Evolutionary conservation across 2,113 vertebrate species (phyloP).

Genomic region (Aptenodytes patagonicus): DNA sequence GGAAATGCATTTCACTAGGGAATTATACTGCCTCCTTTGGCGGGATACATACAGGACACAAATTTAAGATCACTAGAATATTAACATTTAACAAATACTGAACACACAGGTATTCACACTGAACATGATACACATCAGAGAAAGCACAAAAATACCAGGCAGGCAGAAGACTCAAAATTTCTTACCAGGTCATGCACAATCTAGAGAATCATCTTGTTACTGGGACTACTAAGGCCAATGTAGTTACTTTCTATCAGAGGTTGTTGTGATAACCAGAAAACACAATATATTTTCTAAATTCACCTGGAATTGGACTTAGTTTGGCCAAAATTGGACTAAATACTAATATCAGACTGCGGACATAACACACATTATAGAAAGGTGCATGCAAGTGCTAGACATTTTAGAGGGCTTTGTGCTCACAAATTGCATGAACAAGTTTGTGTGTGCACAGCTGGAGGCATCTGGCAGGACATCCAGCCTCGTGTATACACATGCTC

Average conservation of each 20-base stretch:
- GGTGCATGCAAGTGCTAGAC: not conserved
- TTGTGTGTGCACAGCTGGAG: slow-evolving; percentile 40
- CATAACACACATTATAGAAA: not conserved
- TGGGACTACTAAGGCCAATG: not conserved
- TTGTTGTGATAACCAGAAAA: not conserved
- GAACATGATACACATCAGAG: not conserved
- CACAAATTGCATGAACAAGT: not conserved
- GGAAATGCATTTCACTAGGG: not conserved
- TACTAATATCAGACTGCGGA: not conserved
- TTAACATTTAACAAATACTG: not conserved
- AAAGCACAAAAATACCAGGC: not conserved
- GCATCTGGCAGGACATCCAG: not conserved
- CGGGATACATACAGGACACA: not conserved
- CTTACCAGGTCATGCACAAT: slow-evolving; percentile 4
- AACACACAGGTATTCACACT: not conserved
- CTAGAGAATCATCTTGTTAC: not conserved
- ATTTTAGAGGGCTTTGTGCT: not conserved
- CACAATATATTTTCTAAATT: not conserved
- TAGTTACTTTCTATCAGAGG: not conserved
- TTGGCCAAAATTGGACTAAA: not conserved
- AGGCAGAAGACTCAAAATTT: not conserved
- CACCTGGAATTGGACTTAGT: not conserved
- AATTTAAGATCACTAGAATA: not conserved
- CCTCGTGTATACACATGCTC: not conserved
- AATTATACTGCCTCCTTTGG: not conserved